Base-by-base conservation (phyloP, 2,888 invertebrate genomes). In the Heliconius sara region DNA sequence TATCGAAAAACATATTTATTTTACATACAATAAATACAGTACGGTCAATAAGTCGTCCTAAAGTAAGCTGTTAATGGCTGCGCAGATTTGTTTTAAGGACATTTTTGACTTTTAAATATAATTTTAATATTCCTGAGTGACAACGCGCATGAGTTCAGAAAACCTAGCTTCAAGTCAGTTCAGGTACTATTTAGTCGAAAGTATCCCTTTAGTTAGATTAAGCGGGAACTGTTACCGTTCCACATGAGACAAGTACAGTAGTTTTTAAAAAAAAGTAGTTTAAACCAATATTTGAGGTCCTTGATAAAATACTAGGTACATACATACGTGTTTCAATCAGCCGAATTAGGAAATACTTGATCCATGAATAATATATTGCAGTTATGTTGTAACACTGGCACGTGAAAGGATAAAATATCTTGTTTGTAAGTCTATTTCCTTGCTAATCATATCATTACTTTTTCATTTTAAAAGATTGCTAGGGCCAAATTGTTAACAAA, bases 341-440 rank as follows among this genome's bases (percentile, higher is more conserved):
- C 60, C 19, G 43, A 77, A 79, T 78, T 82, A 77, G 70, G 78
- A 78, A 80, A 80, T 78, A 82, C 80, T 80, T 78, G 68, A 74
- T 75, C 34, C 76, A 76, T 70, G 60, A 63, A 79, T 77, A 72
- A 27, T 34, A 72, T 72, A 81, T 34, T 71, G 77, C 73, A 76
- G 68, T 72, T 52, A 76, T 76, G 72, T 77, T 57, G 73, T 72
- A 71, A 71, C 34, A 47, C 66, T 66, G 78, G 57, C 60, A 78
- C 74, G 78, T 80, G 74, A 82, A 73, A 81, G 76, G 80, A 63
- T 77, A 78, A 43, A 77, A 78, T 80, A 65, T 78, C 30, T 74
- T 57, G 68, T 74, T 74, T 65, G 68, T 74, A 70, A 60, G 63
- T 43, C 43, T 68, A n/a, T 81, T 72, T 77, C 13, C 27, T 43